Evolutionary conservation across 2,113 vertebrate species (phyloP).

Genomic region (Condylura cristata): DNA sequence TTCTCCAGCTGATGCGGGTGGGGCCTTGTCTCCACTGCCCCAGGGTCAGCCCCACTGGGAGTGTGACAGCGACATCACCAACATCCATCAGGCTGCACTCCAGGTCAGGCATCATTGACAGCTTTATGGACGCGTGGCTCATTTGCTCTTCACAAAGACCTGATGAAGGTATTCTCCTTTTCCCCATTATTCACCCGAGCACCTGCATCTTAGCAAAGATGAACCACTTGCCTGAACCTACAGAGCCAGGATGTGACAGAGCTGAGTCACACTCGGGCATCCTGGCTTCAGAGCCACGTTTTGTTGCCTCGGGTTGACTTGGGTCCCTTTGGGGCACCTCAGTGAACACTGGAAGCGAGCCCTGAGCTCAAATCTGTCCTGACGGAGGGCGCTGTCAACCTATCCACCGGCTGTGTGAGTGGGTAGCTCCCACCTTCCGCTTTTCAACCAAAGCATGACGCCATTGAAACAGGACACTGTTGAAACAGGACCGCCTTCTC

Average conservation of each 20-base stretch:
- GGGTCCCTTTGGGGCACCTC: background rate
- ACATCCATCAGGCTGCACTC: background rate
- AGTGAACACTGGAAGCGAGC: background rate
- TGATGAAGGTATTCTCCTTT: background rate
- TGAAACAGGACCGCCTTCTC: background rate
- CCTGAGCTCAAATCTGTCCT: background rate
- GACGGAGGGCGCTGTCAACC: background rate
- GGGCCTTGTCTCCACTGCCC: background rate
- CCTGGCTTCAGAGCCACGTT: background rate
- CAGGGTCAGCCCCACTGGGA: too few species aligned
- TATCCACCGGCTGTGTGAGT: background rate
- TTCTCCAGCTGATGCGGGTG: background rate
- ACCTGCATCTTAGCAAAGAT: background rate
- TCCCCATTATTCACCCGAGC: background rate
- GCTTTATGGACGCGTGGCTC: background rate
- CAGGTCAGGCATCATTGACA: background rate
- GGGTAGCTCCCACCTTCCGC: background rate
- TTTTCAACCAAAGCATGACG: background rate
- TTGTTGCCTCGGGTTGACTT: background rate
- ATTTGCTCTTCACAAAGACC: background rate
- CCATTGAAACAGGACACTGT: background rate
- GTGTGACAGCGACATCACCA: background rate
- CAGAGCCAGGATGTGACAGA: background rate
- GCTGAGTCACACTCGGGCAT: background rate
- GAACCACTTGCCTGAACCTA: background rate